Conservation (phyloP, 2,113 vertebrate species). For the Uria aalge region DNA sequence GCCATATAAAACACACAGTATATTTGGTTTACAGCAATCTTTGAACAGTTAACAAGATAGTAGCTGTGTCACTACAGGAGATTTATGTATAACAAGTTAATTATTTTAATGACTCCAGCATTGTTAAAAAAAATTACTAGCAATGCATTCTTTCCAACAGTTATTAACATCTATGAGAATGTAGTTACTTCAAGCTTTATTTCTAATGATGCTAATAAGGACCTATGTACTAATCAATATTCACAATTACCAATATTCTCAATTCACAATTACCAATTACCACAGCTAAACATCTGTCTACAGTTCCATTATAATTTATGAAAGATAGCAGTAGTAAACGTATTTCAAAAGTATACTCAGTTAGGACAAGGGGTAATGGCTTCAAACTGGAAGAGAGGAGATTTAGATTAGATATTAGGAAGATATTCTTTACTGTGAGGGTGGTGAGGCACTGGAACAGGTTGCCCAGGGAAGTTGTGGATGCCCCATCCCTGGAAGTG, state of each 20-base stretch:
- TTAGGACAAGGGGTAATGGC: background rate
- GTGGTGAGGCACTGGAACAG: background rate
- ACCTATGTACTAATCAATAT: conserved; percentile 46
- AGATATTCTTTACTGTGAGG: background rate
- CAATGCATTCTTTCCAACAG: conserved; percentile 21
- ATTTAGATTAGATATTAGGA: background rate
- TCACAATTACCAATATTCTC: background rate
- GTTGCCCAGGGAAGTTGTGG: background rate
- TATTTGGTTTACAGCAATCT: conserved; percentile 39
- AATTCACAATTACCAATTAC: background rate
- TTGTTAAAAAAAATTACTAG: conserved; percentile 68
- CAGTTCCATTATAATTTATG: background rate
- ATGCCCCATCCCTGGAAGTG: background rate
- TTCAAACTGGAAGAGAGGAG: background rate
- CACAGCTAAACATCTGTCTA: background rate
- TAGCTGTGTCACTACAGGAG: conserved; percentile 45
- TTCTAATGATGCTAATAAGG: conserved; percentile 51
- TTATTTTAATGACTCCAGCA: conserved; percentile 50
- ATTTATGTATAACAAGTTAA: conserved; percentile 60
- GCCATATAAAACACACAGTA: background rate
- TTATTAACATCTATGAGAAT: conserved; percentile 43
- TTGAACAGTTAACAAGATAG: conserved; percentile 60
- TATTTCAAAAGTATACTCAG: background rate
- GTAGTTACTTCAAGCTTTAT: conserved; percentile 50
- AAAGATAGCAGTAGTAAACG: background rate